Base-by-base conservation (phyloP, 1,140 invertebrate genomes). In the Cydia fagiglandana region DNA sequence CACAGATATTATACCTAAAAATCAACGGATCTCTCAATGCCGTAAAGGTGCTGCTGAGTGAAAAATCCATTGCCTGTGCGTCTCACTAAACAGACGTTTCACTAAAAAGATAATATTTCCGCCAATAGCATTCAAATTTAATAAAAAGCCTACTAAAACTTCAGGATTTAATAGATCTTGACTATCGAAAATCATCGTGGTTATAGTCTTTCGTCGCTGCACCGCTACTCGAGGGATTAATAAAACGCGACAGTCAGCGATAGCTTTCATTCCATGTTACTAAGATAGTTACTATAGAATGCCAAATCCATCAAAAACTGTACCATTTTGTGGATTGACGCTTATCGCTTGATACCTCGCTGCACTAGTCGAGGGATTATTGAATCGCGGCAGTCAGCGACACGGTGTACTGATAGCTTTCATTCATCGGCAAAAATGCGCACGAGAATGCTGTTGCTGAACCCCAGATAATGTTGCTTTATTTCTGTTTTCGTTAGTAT, bases 301-400 rank as follows among this genome's bases (percentile, higher is more conserved):
- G 7, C 38, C 45, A 47, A 13, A 47, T 15, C 10, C 4, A 12
- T 47, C 12, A 15, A 15, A 66, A 66, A 66, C 2, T 66, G 10
- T 34, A 12, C 64, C 4, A 34, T 64, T 28, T 66, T 24, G 5
- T n/a, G 74, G 73, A 75, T 24, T 74, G 34, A 1, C 76, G 73
- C 73, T 70, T 17, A 5, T 77, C 10, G 24, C 78, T 83, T 83
- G 73, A 61, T 24, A 64, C 80, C 56, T 47, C 45, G 56, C 30
- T 78, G 76, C 83, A 76, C 81, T 81, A 77, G 76, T 80, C 81
- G 79, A 47, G 80, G 73, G 77, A 79, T 88, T 88, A 88, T 87
- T 87, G 86, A 86, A 87, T 86, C 84, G 87, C 83, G 79, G 82
- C 81, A 81, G 81, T 82, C 79, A 61, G 78, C 79, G 81, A 83